phyloP scores from a whole-genome alignment of 2,888 invertebrate species.

The Tridacna gigas region DNA sequence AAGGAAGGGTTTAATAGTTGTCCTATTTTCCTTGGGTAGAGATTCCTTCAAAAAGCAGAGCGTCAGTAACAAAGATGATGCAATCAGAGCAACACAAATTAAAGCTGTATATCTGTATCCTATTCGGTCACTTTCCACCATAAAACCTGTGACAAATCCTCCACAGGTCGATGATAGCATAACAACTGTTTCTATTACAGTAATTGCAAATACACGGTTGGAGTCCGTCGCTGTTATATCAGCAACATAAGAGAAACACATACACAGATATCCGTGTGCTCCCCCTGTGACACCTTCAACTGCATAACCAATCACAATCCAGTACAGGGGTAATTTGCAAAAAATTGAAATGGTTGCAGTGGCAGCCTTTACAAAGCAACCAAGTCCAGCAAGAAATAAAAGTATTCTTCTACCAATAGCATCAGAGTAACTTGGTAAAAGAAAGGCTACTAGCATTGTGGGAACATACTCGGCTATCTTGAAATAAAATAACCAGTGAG shows the following conservation, averaged over 20 bases:
- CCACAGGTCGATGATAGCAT: conserved; percentile 26
- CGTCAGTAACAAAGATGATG: conserved; percentile 21
- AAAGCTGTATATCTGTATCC: conserved; percentile 45
- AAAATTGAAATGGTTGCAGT: conserved; percentile 25
- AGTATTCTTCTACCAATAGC: conserved; percentile 49
- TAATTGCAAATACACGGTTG: conserved; percentile 41
- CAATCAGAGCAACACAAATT: conserved; percentile 25
- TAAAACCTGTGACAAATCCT: conserved; percentile 41
- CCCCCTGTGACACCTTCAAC: conserved; percentile 40
- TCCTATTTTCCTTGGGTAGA: conserved; percentile 24
- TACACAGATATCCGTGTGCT: conserved; percentile 14
- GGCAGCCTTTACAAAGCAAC: conserved; percentile 15
- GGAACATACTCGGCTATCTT: conserved; percentile 36
- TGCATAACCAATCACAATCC: conserved; percentile 27
- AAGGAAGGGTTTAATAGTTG: conserved; percentile 16
- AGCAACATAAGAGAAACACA: conserved; percentile 49
- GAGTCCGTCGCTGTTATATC: conserved; percentile 37
- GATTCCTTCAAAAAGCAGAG: conserved; percentile 45
- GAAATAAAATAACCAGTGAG: conserved; percentile 38
- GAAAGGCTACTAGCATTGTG: conserved; percentile 28
- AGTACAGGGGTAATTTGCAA: conserved; percentile 15
- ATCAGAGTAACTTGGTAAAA: conserved; percentile 53
- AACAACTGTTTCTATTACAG: conserved; percentile 33
- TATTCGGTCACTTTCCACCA: conserved; percentile 38
- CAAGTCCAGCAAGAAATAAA: conserved; percentile 41